Evolutionary conservation across 1,140 invertebrate species (phyloP), one percentile per base, ranked within the genome.

Genomic region (Eurosta solidaginis): DNA sequence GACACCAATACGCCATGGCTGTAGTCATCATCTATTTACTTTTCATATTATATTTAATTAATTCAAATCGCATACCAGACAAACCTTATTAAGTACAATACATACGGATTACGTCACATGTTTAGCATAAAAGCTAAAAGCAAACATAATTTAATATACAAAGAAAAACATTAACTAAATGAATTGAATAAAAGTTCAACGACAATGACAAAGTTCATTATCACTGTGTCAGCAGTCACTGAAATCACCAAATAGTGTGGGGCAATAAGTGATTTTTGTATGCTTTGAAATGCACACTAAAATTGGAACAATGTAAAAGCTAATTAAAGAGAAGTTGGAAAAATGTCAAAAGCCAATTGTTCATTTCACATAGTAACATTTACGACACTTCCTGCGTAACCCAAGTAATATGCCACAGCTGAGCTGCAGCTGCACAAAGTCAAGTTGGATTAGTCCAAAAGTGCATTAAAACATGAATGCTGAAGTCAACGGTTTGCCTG

Each of bases 181-280:
- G 33, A 68, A 68, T 68, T 17, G 33, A 1, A 12, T n/a, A 20
- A 22, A 17, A 68, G 59, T 68, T 68, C 59, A 68, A 42, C 59
- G 59, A 9, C 3, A 20, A 68, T 47, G 27, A 42, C 40, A 77
- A 77, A 77, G 77, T 77, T 77, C 77, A 77, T 77, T 77, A 77
- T 73, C 77, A 77, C 54, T 36, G 45, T 77, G 77, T 73, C 77
- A 77, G 73, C 33, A 20, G 59, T 40, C 7, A 33, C 33, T 17
- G 6, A 59, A 27, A 6, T 33, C 29, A 29, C 3, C 27, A 12
- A 9, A 40, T 33, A 63, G 1, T 12, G 12, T n/a, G 14, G 10
- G 33, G 17, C 1, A 10, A 63, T 68, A 12, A 10, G 7, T 6
- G 12, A 5, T 40, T 68, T 1, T 22, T 22, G 49, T 22, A 52